Evolutionary conservation across 2,888 invertebrate species (phyloP).

Genomic region (Eilema depressum): DNA sequence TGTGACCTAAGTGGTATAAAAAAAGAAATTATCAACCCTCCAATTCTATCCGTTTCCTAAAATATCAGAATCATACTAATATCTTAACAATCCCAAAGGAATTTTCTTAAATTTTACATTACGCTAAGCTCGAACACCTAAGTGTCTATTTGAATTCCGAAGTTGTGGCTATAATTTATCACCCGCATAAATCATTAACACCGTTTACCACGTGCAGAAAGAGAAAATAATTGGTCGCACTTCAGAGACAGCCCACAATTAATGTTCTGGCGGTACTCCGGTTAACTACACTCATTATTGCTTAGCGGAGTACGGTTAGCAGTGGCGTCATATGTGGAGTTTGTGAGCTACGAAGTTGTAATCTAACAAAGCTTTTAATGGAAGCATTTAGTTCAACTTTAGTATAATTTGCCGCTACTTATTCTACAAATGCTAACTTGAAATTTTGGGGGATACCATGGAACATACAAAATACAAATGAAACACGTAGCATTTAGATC

Average conservation of each 20-base stretch:
- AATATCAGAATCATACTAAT: neutral
- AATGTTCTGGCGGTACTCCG: constrained; percentile 46
- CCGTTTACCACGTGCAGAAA: constrained; percentile 26
- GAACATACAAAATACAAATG: too few species aligned
- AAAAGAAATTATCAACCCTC: too few species aligned
- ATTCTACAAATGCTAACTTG: neutral
- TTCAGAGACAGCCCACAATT: constrained; percentile 54
- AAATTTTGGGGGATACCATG: neutral
- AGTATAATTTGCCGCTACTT: neutral
- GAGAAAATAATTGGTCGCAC: constrained; percentile 55
- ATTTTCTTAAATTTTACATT: too few species aligned
- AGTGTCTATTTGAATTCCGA: neutral
- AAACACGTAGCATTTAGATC: too few species aligned
- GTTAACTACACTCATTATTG: constrained; percentile 56
- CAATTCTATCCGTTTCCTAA: too few species aligned
- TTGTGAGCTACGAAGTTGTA: neutral
- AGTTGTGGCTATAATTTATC: neutral
- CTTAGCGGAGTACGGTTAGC: constrained; percentile 39
- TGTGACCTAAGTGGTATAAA: too few species aligned
- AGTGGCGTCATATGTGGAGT: constrained; percentile 31
- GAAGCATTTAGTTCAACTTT: neutral
- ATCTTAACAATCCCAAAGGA: too few species aligned
- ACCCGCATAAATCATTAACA: constrained; percentile 10
- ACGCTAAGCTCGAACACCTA: neutral
- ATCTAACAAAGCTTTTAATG: constrained; percentile 3